Conservation (phyloP, 30 jellyfish, hydroid and myxozoan species). For the Pelagia noctiluca region DNA sequence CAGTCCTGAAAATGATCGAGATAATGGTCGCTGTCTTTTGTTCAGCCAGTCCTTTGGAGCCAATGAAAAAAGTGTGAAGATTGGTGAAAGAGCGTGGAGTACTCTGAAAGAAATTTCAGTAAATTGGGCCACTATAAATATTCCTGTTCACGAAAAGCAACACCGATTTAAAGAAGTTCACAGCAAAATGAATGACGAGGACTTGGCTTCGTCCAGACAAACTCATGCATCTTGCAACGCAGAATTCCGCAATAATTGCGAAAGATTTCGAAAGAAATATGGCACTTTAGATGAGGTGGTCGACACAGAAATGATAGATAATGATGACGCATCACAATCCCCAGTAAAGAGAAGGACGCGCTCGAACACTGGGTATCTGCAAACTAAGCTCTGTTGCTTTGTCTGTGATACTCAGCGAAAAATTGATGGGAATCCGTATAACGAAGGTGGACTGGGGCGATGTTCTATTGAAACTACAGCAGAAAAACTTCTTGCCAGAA, state of each 20-base stretch:
- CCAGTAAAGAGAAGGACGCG: no score
- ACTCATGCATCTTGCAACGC: neutral
- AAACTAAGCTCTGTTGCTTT: no score
- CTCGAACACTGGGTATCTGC: no score
- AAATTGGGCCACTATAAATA: neutral
- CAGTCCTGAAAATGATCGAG: no score
- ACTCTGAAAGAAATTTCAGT: neutral
- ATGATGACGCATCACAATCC: no score
- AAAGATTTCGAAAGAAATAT: no score
- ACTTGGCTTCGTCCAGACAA: neutral
- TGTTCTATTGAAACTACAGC: neutral
- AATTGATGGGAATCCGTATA: neutral
- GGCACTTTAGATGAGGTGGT: no score
- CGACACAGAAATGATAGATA: no score
- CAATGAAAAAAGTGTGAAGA: no score
- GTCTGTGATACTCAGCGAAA: neutral
- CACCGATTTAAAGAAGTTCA: neutral
- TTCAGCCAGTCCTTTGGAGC: no score
- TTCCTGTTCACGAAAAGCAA: neutral
- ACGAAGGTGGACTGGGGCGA: neutral
- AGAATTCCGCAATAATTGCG: no score
- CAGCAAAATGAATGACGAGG: neutral
- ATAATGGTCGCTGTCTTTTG: no score
- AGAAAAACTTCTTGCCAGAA: neutral
- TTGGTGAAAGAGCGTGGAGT: neutral